Evolutionary conservation across 2,113 vertebrate species (phyloP).

Genomic region (Psettodes erumei): DNA sequence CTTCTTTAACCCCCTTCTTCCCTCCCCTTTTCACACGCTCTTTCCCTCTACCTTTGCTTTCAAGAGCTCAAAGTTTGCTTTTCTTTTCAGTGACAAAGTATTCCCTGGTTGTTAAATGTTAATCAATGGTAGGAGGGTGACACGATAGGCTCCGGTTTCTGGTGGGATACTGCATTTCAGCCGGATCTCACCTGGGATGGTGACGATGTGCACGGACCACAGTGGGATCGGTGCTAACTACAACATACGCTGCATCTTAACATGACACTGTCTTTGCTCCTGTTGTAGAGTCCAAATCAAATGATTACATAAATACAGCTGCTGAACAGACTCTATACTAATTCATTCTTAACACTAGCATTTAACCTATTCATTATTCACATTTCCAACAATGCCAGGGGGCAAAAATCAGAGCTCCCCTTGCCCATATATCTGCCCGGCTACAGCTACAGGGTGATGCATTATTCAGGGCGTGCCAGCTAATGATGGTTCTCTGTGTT

Average conservation of each 20-base stretch:
- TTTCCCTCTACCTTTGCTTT: slow-evolving; percentile 58
- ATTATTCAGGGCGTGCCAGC: slow-evolving; percentile 81
- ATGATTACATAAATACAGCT: slow-evolving; percentile 56
- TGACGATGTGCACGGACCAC: slow-evolving; percentile 22
- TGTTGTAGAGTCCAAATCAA: slow-evolving; percentile 37
- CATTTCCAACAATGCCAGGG: slow-evolving; percentile 74
- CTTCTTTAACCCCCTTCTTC: slow-evolving; percentile 43
- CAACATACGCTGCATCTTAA: slow-evolving; percentile 27
- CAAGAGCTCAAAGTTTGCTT: slow-evolving; percentile 77
- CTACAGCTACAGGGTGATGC: slow-evolving; percentile 66
- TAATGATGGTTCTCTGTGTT: slow-evolving; percentile 68
- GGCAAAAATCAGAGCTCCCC: slow-evolving; percentile 70
- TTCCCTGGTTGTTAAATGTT: slow-evolving; percentile 80
- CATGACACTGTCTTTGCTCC: slow-evolving; percentile 30
- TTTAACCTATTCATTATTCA: slow-evolving; percentile 82
- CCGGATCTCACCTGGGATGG: slow-evolving; percentile 38
- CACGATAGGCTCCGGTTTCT: slow-evolving; percentile 54
- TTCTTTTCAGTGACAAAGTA: slow-evolving; percentile 75
- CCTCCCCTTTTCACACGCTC: slow-evolving; percentile 39
- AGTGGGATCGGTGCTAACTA: slow-evolving; percentile 68
- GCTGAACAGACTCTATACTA: slow-evolving; percentile 50
- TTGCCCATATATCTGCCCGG: slow-evolving; percentile 71
- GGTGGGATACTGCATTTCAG: slow-evolving; percentile 25
- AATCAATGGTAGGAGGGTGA: slow-evolving; percentile 69
- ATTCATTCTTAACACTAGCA: slow-evolving; percentile 77